Evolutionary conservation across 2,797 vertebrate species (phyloP).

Genomic region (Platalea minor): DNA sequence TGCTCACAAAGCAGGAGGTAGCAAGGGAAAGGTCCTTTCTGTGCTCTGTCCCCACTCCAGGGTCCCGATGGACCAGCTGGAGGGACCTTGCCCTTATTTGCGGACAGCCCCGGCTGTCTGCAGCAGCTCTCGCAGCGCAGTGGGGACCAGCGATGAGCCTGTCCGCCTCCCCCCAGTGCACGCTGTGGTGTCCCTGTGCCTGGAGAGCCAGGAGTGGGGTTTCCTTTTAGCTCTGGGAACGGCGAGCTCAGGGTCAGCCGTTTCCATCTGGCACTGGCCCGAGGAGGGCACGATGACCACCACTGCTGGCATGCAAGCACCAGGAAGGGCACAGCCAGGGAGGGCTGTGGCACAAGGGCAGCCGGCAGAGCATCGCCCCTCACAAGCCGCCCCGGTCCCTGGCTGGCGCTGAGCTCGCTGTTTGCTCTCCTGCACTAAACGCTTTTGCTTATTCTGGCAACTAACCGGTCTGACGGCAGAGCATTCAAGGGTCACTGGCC

Average conservation of each 20-base stretch:
- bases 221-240: neutral
- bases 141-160: neutral
- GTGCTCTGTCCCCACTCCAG: neutral
- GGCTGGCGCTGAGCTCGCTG: rapidly evolving
- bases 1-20: neutral
- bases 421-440: neutral
- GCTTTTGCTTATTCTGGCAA: neutral
- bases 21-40: neutral
- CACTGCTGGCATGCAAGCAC: neutral
- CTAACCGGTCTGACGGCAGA: neutral
- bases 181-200: rapidly evolving
- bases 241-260: rapidly evolving
- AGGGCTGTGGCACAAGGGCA: rapidly evolving
- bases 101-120: rapidly evolving
- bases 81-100: too few species aligned
- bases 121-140: rapidly evolving
- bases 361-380: neutral
- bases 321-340: rapidly evolving
- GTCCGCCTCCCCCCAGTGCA: rapidly evolving
- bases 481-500: neutral
- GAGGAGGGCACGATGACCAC: neutral
- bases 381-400: rapidly evolving
- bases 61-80: neutral
- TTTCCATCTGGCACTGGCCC: neutral
- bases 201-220: neutral